Evolutionary conservation across 2,888 invertebrate genomes (phyloP).

Genomic region (Pachydiplax longipennis): DNA sequence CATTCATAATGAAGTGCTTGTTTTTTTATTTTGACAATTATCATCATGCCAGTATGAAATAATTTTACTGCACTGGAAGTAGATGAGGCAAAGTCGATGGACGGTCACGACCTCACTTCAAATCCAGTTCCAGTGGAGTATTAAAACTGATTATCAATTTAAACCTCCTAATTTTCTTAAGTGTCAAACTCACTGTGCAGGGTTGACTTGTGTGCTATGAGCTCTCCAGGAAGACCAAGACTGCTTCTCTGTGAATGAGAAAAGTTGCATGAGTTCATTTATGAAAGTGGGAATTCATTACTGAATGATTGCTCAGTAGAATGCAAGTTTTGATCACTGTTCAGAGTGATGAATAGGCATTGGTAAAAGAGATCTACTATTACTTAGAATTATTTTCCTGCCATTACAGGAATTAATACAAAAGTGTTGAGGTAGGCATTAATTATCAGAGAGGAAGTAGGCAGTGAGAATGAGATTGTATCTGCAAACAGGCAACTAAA

Average conservation of each 20-base stretch:
- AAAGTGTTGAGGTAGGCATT: too few relatives aligned
- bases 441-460: too few relatives aligned
- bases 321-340: too few relatives aligned
- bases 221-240: constrained; percentile 28
- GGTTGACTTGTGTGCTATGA: constrained; percentile 37
- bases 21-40: neutral
- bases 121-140: constrained; percentile 27
- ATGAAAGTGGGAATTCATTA: too few relatives aligned
- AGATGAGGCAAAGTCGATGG: constrained; percentile 33
- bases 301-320: too few relatives aligned
- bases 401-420: too few relatives aligned
- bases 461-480: too few relatives aligned
- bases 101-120: constrained; percentile 31
- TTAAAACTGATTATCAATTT: neutral
- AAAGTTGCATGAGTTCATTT: neutral
- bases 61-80: constrained; percentile 15
- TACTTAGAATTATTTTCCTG: too few relatives aligned
- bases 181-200: constrained; percentile 44
- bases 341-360: too few relatives aligned
- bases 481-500: too few relatives aligned
- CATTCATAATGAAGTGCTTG: neutral
- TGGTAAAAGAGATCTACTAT: too few relatives aligned
- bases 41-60: neutral
- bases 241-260: constrained; percentile 14
- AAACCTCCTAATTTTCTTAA: constrained; percentile 7